Conservation (phyloP, 2,797 vertebrate genomes). For the Naso thynnoides region DNA sequence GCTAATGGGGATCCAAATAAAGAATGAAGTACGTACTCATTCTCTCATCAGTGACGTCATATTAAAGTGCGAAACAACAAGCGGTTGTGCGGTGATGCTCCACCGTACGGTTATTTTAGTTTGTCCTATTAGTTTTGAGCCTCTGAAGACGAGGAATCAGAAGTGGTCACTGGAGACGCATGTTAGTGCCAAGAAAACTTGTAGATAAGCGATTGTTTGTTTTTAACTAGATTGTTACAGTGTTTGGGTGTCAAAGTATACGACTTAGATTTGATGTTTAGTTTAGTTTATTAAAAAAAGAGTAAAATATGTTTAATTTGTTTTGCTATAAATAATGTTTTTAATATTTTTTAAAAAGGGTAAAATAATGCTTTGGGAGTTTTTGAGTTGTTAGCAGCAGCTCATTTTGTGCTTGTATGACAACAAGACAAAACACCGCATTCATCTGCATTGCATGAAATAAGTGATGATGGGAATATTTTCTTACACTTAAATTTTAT, state of each 20-base stretch:
- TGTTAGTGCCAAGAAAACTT: no score
- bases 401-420: background rate
- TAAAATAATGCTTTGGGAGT: background rate
- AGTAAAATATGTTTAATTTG: background rate
- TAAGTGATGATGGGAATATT: background rate
- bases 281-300: background rate
- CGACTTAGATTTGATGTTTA: background rate
- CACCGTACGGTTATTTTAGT: no score
- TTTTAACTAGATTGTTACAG: background rate
- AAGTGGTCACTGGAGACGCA: no score
- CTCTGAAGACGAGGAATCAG: no score
- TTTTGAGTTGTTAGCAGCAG: background rate
- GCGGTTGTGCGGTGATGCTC: no score
- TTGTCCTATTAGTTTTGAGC: no score
- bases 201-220: no score
- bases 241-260: background rate
- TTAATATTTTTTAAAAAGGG: background rate
- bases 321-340: background rate
- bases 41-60: no score
- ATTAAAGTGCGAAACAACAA: no score
- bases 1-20: no score
- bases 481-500: background rate
- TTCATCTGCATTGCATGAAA: background rate
- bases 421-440: background rate
- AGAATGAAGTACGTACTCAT: no score